A percentile compares a stretch with the other conserved stretches of the same genome.
Evolutionary conservation across 1,140 invertebrate genomes (phyloP).

Genomic region (Drosophila ambigua): DNA sequence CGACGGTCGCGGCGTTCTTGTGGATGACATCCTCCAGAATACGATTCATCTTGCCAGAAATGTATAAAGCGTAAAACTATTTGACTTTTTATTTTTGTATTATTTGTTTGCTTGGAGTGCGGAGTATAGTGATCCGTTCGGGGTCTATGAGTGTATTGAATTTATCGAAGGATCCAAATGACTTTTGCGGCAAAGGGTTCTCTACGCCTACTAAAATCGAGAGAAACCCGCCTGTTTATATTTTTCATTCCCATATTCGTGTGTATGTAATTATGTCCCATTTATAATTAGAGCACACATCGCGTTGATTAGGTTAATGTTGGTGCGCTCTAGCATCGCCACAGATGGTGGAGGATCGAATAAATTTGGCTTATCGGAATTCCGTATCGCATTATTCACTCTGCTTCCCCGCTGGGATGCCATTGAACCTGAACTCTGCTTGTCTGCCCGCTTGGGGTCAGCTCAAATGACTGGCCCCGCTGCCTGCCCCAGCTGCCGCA

Average conservation of each 20-base stretch:
- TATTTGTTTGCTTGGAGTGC: not conserved
- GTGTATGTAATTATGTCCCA: slow-evolving; percentile 9
- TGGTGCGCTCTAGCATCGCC: not conserved
- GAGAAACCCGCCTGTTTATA: no score
- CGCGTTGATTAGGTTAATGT: slow-evolving; percentile 43
- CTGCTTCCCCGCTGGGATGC: slow-evolving; percentile 30
- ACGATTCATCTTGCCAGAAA: slow-evolving; percentile 50
- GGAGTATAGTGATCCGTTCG: not conserved
- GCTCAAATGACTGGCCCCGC: slow-evolving; percentile 51
- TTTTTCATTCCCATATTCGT: not conserved
- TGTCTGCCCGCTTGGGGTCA: slow-evolving; percentile 54
- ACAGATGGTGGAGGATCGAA: slow-evolving; percentile 34
- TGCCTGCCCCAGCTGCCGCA: slow-evolving; percentile 38
- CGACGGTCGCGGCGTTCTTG: slow-evolving; percentile 41
- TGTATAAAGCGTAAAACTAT: not conserved
- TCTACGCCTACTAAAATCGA: not conserved
- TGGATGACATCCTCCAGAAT: slow-evolving; percentile 64
- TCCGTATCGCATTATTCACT: slow-evolving; percentile 28
- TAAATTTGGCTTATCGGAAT: slow-evolving; percentile 34
- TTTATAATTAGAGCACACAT: slow-evolving; percentile 37
- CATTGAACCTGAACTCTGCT: slow-evolving; percentile 70
- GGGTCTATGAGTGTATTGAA: not conserved
- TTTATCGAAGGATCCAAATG: not conserved
- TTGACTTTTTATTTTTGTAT: not conserved
- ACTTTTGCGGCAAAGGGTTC: not conserved